Evolutionary conservation across 53 echinoderm and acorn worm genomes (phyloP), one percentile per base, ranked within the genome.

Genomic region (Apostichopus leukothele): DNA sequence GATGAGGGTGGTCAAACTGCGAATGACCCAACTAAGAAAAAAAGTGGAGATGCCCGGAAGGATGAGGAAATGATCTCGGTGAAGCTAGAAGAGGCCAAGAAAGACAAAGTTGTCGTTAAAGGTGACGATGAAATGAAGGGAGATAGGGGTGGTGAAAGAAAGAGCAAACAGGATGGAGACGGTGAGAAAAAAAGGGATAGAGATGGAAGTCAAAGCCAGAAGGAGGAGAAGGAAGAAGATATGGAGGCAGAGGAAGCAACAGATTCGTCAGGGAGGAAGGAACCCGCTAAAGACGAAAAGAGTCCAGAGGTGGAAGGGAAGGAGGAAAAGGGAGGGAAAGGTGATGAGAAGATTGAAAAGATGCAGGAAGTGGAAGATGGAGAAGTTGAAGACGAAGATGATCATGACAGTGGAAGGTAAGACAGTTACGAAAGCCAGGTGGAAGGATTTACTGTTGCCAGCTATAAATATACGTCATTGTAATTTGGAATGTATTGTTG

Each of bases 301-400:
- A 1, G 66, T n/a, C 20, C 54, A 12, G 81, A 81, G 55, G 61
- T 51, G 78, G 66, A 79, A 85, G 66, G 25, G 14, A 20, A 90
- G 85, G 63, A 83, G 52, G 54, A 39, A 39, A 39, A 39, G 39
- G 39, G 1, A 39, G 39, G 39, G 39, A 39, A 39, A 39, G 39
- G 39, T 39, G 39, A 61, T 54, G 60, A 90, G 75, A 88, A 59
- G 86, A 7, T 53, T 25, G 51, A 71, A 25, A 16, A 14, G 78
- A 26, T 16, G 25, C 74, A 50, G 75, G 77, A 88, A 66, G 71
- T 86, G 9, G 86, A 86, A 86, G 86, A 86, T 39, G 86, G 86
- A 1, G 86, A 86, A 61, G 71, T 86, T 86, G 86, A 86, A 67
- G 86, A 81, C 19, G 81, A 80, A 0, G 59, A 57, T 80, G 80